These are phyloP conservation scores for Sceloporus undulatus DNA, from an alignment of 2,113 vertebrate genomes.

Conservation along the genomic window DNA sequence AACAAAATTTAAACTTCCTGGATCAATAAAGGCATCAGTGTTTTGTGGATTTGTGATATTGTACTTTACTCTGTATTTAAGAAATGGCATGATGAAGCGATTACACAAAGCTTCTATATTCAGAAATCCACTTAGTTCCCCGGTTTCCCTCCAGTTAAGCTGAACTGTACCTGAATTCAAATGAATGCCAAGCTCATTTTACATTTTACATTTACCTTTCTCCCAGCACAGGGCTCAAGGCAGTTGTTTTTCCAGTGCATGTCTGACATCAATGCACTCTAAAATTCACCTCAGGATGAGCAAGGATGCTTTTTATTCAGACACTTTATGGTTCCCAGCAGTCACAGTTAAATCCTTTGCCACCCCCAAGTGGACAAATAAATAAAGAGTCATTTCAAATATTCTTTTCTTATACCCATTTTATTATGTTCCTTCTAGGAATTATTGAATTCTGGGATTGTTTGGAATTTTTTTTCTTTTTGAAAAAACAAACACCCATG, in stretches of 20 bases:
- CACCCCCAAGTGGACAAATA: constrained; percentile 74
- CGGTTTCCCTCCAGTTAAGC: background rate
- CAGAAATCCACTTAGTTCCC: background rate
- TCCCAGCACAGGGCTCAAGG: no score
- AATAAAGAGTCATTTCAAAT: constrained; percentile 34
- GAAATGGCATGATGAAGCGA: background rate
- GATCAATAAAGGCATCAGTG: no score
- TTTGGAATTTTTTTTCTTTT: background rate
- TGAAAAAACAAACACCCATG: background rate
- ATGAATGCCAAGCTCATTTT: background rate
- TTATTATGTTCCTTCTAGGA: background rate
- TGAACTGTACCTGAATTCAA: background rate
- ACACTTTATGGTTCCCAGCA: constrained; percentile 54
- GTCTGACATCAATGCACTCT: background rate
- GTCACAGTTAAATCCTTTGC: constrained; percentile 67
- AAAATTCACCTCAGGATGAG: rapidly evolving
- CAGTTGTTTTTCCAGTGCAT: background rate
- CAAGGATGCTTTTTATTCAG: background rate
- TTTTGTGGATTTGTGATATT: no score
- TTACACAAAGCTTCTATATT: constrained; percentile 8
- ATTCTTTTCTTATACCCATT: constrained; percentile 18
- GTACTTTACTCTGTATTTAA: background rate
- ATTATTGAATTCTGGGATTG: rapidly evolving
- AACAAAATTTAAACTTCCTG: no score
- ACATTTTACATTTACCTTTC: no score